phyloP scores from a whole-genome alignment of 30 jellyfish, hydroid and myxozoan genomes.

The Hydra vulgaris region DNA sequence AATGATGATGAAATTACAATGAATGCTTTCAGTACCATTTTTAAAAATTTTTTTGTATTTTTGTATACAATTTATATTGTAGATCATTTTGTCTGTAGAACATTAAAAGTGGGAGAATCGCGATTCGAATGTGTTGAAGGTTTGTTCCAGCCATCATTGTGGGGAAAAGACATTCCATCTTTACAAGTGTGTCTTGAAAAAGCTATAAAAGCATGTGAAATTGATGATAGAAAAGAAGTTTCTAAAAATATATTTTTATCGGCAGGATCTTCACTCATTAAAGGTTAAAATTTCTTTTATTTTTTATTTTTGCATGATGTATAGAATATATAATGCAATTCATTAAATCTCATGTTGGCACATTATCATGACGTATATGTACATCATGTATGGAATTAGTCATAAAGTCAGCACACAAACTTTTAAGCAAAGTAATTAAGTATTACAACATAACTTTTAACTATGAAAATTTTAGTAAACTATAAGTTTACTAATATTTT shows the following conservation, averaged over 20 bases:
- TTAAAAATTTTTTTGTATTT: no score
- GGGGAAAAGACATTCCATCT: slow-evolving; percentile 83
- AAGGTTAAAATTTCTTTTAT: slow-evolving; percentile 30
- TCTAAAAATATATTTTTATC: slow-evolving; percentile 63
- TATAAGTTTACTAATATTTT: no score
- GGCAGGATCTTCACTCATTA: slow-evolving; percentile 73
- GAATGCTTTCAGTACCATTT: no score
- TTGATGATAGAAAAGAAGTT: slow-evolving; percentile 69
- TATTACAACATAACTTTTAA: no score
- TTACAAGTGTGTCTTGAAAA: slow-evolving; percentile 52
- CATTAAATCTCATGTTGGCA: no score
- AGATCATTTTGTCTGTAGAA: slow-evolving; percentile 29
- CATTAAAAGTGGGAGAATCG: slow-evolving; percentile 34
- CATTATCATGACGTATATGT: no score
- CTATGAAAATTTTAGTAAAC: no score
- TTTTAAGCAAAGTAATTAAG: no score
- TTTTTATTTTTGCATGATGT: neutral
- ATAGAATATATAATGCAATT: neutral
- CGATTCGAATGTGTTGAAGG: slow-evolving; percentile 81
- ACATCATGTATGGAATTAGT: no score
- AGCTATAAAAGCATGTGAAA: slow-evolving; percentile 80
- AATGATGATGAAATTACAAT: no score
- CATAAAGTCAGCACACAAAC: no score
- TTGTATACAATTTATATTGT: no score
- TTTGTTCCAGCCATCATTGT: slow-evolving; percentile 56